A percentile compares a stretch with the other conserved stretches of the same genome.
These are phyloP conservation scores for Noturus placidus DNA, from an alignment of 2,113 vertebrate genomes.

Conservation along the genomic window DNA sequence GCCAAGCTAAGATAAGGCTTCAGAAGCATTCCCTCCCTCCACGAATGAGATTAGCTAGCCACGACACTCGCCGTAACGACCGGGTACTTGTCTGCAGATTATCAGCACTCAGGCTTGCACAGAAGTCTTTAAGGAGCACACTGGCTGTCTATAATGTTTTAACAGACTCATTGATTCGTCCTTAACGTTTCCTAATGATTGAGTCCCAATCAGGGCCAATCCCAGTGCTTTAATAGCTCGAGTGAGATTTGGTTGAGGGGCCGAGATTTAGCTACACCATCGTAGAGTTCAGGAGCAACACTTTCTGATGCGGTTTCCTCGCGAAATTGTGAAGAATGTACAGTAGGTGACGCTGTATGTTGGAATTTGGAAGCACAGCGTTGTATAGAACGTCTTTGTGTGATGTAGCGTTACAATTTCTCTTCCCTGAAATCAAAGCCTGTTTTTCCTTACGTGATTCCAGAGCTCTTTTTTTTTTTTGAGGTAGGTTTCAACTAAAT, in stretches of 20 bases:
- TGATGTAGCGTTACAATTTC: not conserved
- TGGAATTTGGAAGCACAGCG: not conserved
- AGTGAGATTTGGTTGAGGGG: not conserved
- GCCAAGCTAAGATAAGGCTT: constrained; percentile 60
- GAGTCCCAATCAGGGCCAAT: too few relatives aligned
- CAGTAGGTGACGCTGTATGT: not conserved
- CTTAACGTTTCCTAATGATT: not conserved
- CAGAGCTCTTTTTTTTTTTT: not conserved
- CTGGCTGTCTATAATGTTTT: constrained; percentile 2
- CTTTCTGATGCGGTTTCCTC: not conserved
- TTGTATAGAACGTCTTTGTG: not conserved
- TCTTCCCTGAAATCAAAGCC: not conserved
- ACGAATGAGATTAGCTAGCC: not conserved
- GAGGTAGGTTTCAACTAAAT: not conserved
- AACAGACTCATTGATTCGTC: not conserved
- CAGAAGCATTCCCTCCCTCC: constrained; percentile 24
- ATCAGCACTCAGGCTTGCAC: constrained; percentile 7
- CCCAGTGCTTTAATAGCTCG: not conserved
- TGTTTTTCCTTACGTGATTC: not conserved
- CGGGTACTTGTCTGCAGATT: constrained; percentile 8
- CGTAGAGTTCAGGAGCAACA: not conserved
- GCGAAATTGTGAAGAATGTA: not conserved
- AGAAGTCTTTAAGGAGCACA: not conserved
- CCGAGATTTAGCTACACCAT: not conserved
- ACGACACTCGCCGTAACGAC: not conserved